phyloP scores from a whole-genome alignment of 2,888 invertebrate species.

The Tuta absoluta region DNA sequence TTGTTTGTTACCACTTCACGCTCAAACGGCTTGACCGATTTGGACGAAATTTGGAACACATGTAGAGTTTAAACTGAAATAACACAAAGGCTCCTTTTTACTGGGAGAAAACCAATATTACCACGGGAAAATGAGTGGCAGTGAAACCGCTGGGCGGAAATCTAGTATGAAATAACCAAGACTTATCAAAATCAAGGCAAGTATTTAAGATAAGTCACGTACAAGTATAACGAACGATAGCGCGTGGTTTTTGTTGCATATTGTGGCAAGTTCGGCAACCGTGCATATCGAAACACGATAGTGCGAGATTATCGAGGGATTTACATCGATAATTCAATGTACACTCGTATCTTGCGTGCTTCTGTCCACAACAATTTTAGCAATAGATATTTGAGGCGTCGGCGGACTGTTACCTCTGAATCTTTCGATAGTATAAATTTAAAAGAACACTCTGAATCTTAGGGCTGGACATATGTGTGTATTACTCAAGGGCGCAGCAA shows the following conservation, averaged over 20 bases:
- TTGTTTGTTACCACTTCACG: too few relatives aligned
- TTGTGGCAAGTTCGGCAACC: neutral
- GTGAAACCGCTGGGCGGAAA: too few relatives aligned
- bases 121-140: too few relatives aligned
- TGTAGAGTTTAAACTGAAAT: too few relatives aligned
- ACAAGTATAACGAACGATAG: neutral
- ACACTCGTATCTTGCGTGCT: slow-evolving; percentile 7
- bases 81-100: too few relatives aligned
- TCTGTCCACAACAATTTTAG: slow-evolving; percentile 5
- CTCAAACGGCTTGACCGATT: too few relatives aligned
- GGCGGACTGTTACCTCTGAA: neutral
- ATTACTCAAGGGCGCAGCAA: too few relatives aligned
- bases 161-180: neutral
- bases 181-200: neutral
- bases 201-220: slow-evolving; percentile 10
- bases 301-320: slow-evolving; percentile 10
- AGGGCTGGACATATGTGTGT: too few relatives aligned
- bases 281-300: slow-evolving; percentile 1
- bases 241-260: neutral
- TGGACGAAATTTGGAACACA: too few relatives aligned
- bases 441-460: too few relatives aligned
- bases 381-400: slow-evolving; percentile 10
- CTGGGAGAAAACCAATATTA: too few relatives aligned
- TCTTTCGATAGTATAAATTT: too few relatives aligned
- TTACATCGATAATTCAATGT: neutral